A percentile compares a stretch with the other conserved stretches of the same genome.
Evolutionary conservation across 64 coral and sea anemone genomes (phyloP).

Genomic region (Stylophora pistillata): DNA sequence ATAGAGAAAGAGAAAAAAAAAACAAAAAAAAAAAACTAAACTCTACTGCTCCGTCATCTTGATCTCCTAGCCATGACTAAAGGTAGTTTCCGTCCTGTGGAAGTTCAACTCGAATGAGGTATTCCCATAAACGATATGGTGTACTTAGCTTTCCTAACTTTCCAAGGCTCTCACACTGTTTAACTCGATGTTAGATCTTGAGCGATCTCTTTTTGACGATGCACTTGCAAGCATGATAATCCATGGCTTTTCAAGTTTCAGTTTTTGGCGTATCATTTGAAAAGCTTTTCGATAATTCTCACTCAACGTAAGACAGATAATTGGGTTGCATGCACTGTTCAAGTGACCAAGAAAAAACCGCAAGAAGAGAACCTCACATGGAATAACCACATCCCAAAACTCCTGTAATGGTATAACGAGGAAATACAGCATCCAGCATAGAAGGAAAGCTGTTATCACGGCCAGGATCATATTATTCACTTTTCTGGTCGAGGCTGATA

Average conservation of each 20-base stretch:
- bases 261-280: neutral
- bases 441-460: slow-evolving; percentile 1
- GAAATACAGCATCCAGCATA: slow-evolving; percentile 28
- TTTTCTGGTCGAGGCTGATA: neutral
- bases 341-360: slow-evolving; percentile 3
- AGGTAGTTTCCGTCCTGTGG: no score
- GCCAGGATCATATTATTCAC: slow-evolving; percentile 1
- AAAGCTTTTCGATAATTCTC: slow-evolving; percentile 4
- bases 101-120: neutral
- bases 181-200: neutral
- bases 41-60: no score
- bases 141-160: no score
- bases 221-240: neutral
- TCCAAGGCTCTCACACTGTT: neutral
- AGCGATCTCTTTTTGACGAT: neutral
- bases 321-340: slow-evolving; percentile 17
- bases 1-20: no score
- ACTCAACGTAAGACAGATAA: neutral
- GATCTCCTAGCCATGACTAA: no score
- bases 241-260: neutral
- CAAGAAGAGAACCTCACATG: neutral
- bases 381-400: neutral
- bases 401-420: neutral
- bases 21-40: no score
- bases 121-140: no score